Base-by-base conservation (phyloP, 2,797 vertebrate genomes). In the Phalloptychus januarius region DNA sequence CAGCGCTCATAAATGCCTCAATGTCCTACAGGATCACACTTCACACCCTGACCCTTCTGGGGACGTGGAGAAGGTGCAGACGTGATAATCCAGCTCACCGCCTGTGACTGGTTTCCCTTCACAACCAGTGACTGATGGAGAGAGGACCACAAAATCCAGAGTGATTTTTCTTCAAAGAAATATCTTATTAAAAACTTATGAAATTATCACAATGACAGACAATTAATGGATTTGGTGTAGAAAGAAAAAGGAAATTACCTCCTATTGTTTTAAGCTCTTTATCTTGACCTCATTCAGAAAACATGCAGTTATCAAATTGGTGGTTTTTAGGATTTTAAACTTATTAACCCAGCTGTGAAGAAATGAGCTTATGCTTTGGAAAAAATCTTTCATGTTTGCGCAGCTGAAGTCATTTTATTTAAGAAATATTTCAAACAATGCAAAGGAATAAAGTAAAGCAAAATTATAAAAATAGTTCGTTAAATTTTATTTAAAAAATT, bases 11-110 rank as follows among this genome's bases (percentile, higher is more conserved):
- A 88, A 71, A 58, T 76, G 81, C 87, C 82, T 74, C 54, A 50
- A 71, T 28, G 83, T 79, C 87, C 80, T 90, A 87, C 81, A 85
- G 80, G 48, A 31, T 80, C 79, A 79, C 74, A 56, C 79, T 78
- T 86, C 83, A 81, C 46, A 63, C 85, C 75, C 45, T 83, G 83
- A 91, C 83, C 80, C 52, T 15, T 44, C 83, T 40, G 69, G 38
- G 75, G 63, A 84, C 11, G 40, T 65, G 56, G 45, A 44, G 76
- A 71, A 63, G 18, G 44, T 76, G 72, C 45, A 86, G 75, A 84
- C 74, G 85, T 79, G 75, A 63, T 56, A 76, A 85, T 84, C 8
- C 38, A 70, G 74, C 44, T 7, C 5, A 20, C 69, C 11, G 42
- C 5, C 12, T 40, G 48, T 2, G 56, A 71, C 33, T 42, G 71